Base-by-base conservation (phyloP, 2,888 invertebrate genomes). In the Eilema sororculum region DNA sequence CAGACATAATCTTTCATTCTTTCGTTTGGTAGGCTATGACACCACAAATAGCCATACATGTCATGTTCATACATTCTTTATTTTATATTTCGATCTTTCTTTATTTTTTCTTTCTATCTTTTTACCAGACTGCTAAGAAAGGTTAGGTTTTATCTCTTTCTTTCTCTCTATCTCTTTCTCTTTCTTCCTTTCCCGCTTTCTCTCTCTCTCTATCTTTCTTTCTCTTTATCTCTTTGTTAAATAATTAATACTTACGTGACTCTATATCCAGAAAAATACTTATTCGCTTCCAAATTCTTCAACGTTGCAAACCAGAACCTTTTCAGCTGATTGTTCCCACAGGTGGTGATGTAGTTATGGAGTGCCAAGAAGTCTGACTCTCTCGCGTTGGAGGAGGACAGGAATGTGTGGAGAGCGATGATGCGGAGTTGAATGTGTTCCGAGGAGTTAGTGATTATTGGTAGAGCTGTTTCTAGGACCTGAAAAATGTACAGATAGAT, bases 261-360 rank as follows among this genome's bases (percentile, higher is more conserved):
- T 72, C 95, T 94, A 82, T 97, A 97, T 72, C 97, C 97, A 0
- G 96, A 96, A 83, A 96, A 97, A 2, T 87, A 87, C 69, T 96
- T 96, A 0, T 97, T 97, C 60, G 95, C 95, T 68, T 96, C 96
- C 84, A 97, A 92, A 68, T 97, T 97, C 74, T 96, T 96, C 37
- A 97, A 92, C 0, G 97, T 97, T 0, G 97, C 96, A 73, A 96
- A 97, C 94, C 97, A 97, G 87, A 96, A 97, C 77, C 97, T 95
- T 76, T 96, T 96, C 76, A 97, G 90, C 82, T 97, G 97, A 8
- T 95, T 95, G 81, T 96, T 96, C 0, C 95, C 95, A 74, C 97
- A 97, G 13, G 91, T 93, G 78, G 95, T 95, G 82, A 97, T 96
- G 77, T 96, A 97, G 87, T 97, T 96, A 84, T 97, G 97, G 3